Base-by-base conservation (phyloP, 1,140 invertebrate genomes). In the Sarcophaga peregrina region DNA sequence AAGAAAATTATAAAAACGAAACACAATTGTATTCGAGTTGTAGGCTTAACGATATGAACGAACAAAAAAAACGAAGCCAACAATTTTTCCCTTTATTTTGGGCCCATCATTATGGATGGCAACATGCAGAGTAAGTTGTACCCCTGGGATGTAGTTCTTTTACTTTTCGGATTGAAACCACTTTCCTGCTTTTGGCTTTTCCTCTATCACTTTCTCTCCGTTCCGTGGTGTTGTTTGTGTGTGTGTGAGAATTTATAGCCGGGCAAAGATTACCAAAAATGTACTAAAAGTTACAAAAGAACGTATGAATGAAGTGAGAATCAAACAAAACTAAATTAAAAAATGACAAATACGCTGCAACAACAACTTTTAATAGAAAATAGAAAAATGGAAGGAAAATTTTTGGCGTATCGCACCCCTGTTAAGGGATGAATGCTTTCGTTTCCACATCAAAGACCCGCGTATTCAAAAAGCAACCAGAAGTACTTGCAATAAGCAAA, bases 181-280 rank as follows among this genome's bases (percentile, higher is more conserved):
- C 54, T 68, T 68, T 20, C n/a, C 62, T 68, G 62, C 17, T 25
- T 20, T 25, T 20, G n/a, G 17, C n/a, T 68, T 17, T 68, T 20
- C n/a, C 46, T 78, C 25, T 7, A 7, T 46, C 9, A 46, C 13
- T 25, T 20, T 13, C 58, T 15, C 13, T 25, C n/a, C 73, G 7
- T 45, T 6, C 72, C 73, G 7, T 45, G 13, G 37, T 13, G 47
- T 25, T 17, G n/a, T 76, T 8, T 76, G 8, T 50, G 75, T 47
- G 75, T 78, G 75, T 78, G 75, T 78, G 75, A 52, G 47, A 78
- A 78, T 78, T 78, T 78, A 78, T 78, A 78, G 75, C 37, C 75
- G 17, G 50, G 50, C 75, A 78, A 78, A 78, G 75, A 78, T 78
- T 78, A 78, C 75, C 75, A 78, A 50, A 78, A 78, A 75, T 52